phyloP scores from a whole-genome alignment of 2,113 vertebrate species.

The Copsychus sechellarum region DNA sequence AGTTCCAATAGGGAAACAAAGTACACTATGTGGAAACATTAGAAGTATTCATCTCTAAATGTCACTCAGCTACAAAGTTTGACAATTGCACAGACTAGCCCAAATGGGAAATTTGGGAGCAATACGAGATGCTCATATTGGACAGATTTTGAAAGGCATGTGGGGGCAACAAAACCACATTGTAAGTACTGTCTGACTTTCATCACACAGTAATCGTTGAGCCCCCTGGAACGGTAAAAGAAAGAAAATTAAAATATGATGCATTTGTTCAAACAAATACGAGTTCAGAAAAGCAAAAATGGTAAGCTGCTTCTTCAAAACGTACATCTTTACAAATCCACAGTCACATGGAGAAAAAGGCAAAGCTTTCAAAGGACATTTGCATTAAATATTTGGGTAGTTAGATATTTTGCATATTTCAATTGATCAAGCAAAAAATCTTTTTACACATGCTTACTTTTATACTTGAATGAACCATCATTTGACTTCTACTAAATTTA shows the following conservation, averaged over 20 bases:
- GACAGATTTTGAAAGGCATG: not conserved
- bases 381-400: not conserved
- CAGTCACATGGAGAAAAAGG: not conserved
- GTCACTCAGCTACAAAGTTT: not conserved
- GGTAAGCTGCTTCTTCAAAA: not conserved
- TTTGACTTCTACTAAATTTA: not conserved
- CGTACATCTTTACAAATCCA: not conserved
- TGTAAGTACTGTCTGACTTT: not conserved
- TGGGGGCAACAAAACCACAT: not conserved
- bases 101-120: not conserved
- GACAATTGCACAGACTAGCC: not conserved
- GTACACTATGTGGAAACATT: not conserved
- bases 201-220: not conserved
- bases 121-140: not conserved
- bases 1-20: not conserved
- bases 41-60: slow-evolving; percentile 24
- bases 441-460: not conserved
- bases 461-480: not conserved
- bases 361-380: not conserved
- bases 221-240: not conserved
- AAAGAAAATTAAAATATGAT: not conserved
- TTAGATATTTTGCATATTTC: not conserved
- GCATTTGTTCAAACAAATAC: not conserved
- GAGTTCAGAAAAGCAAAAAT: not conserved
- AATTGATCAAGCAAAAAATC: not conserved